phyloP scores from a whole-genome alignment of 2,797 vertebrate genomes.

The Coilia nasus region DNA sequence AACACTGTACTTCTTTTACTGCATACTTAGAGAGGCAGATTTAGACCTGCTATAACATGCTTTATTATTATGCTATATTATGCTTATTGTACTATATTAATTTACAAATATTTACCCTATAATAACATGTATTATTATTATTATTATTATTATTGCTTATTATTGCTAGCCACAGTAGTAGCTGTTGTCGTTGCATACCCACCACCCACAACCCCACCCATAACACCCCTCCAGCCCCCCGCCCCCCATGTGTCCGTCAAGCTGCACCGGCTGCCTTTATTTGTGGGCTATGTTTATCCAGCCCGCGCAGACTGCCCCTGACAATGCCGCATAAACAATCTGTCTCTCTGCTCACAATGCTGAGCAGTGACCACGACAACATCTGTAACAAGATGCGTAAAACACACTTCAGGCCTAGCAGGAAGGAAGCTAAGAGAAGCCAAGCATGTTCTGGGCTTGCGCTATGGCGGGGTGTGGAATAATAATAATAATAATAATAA shows the following conservation, averaged over 20 bases:
- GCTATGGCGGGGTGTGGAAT: background rate
- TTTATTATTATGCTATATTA: no score
- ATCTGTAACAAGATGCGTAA: background rate
- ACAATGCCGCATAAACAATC: constrained; percentile 36
- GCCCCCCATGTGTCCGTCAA: background rate
- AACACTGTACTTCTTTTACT: no score
- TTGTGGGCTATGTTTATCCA: constrained; percentile 14
- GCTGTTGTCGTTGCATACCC: no score
- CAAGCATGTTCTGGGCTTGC: background rate
- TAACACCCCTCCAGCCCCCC: no score
- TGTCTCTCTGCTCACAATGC: constrained; percentile 4
- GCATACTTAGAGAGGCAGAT: no score
- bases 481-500: no score
- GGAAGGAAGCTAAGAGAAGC: background rate
- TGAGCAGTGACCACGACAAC: constrained; percentile 11
- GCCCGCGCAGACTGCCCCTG: constrained; percentile 11
- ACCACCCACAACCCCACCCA: background rate
- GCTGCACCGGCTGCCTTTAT: constrained; percentile 19
- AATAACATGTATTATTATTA: no score
- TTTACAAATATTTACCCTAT: no score
- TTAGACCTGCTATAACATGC: no score
- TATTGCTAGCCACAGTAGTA: no score
- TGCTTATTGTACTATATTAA: no score
- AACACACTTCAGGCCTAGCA: background rate
- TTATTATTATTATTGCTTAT: no score